A percentile compares a stretch with the other conserved stretches of the same genome.
Conservation (phyloP, 2,113 vertebrate genomes). For the Pandion haliaetus region DNA sequence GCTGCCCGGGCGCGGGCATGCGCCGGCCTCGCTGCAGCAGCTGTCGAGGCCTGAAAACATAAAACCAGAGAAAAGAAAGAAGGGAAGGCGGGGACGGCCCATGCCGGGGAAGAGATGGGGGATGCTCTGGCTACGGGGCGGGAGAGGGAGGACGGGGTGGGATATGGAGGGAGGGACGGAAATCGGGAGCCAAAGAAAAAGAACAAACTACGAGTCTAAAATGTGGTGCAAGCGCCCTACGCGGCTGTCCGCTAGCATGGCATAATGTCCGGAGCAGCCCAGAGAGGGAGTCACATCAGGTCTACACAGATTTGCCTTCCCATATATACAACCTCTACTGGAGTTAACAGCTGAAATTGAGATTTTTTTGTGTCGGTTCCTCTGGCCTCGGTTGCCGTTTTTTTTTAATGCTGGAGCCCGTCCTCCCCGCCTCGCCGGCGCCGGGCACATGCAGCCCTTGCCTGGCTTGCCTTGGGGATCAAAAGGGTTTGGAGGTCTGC, state of each 20-base stretch:
- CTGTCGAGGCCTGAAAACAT: slow-evolving; percentile 30
- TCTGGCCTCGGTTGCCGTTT: slow-evolving; percentile 65
- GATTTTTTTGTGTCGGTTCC: slow-evolving; percentile 65
- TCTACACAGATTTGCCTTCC: slow-evolving; percentile 74
- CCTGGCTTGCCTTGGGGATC: slow-evolving; percentile 74
- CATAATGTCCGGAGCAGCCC: slow-evolving; percentile 72
- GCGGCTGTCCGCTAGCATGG: slow-evolving; percentile 70
- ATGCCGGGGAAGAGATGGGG: slow-evolving; percentile 44
- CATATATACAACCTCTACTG: slow-evolving; percentile 76
- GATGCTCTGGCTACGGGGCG: slow-evolving; percentile 53
- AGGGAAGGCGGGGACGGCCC: slow-evolving; percentile 47
- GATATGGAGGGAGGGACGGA: slow-evolving; percentile 31
- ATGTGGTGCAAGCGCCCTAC: slow-evolving; percentile 71
- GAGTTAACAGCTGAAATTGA: slow-evolving; percentile 72
- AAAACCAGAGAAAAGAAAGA: slow-evolving; percentile 56
- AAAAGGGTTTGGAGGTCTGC: slow-evolving; percentile 84
- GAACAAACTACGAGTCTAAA: slow-evolving; percentile 71
- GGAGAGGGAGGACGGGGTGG: slow-evolving; percentile 46
- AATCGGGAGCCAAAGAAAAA: slow-evolving; percentile 68
- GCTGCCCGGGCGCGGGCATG: background rate
- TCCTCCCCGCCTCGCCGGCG: slow-evolving; percentile 66
- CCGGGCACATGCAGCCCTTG: slow-evolving; percentile 73
- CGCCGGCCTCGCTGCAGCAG: slow-evolving; percentile 7
- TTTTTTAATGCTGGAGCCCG: slow-evolving; percentile 65
- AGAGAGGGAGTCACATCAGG: slow-evolving; percentile 73